Base-by-base conservation (phyloP, 2,113 vertebrate genomes). In the Planiliza haematocheilus region DNA sequence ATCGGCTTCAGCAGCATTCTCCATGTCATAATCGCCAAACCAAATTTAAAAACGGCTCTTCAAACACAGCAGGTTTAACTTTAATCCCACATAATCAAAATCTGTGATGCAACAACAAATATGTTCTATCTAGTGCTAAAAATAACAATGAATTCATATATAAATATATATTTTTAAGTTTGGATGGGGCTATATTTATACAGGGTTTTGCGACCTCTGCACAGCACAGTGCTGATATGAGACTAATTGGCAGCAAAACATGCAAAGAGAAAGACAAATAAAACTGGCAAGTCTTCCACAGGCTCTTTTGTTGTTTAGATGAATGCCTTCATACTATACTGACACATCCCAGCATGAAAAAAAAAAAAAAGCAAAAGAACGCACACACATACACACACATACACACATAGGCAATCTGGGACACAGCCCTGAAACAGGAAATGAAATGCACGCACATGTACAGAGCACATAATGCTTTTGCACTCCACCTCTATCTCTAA, bases 391-490 rank as follows among this genome's bases (percentile, higher is more conserved):
- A 30, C 24, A 30, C 30, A 16, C 7, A 61, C 38, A 39, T 37
- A 39, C 9, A 59, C 39, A 64, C 7, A 52, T 7, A 37, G 16
- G 45, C 36, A 56, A 70, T 74, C 72, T 64, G 43, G 57, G 51
- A 56, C 42, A 69, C n/a, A 21, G 38, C 43, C 14, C 20, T 12
- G 14, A 61, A 70, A 84, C 61, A 68, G 81, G 56, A 86, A 86
- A 74, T 73, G 50, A 85, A 65, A 73, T 43, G 11, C 45, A 46
- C 2, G 18, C 4, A 63, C 42, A 64, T 30, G 55, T 46, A 77
- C 49, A 56, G 49, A 74, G 51, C 38, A 52, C 50, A 61, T 42
- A 24, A 42, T 20, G 63, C 21, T 51, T 77, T 43, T 39, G 68
- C 57, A 46, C 77, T 45, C 36, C 36, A 79, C 59, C 34, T 69